Evolutionary conservation across 2,888 invertebrate genomes (phyloP).

Genomic region (Megamerina dolium): DNA sequence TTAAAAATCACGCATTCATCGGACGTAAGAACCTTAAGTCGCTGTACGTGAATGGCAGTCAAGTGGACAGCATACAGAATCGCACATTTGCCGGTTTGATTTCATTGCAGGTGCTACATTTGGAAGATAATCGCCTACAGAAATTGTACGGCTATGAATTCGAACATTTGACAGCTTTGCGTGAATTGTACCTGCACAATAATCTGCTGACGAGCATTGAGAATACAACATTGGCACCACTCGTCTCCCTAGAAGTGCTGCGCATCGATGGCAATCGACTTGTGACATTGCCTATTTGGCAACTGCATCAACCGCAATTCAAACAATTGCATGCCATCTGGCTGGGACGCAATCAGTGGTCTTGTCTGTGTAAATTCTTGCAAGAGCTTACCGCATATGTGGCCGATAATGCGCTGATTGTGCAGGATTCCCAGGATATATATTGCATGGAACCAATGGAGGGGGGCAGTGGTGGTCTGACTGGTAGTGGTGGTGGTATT

Average conservation of each 20-base stretch:
- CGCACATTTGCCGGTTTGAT: constrained; percentile 84
- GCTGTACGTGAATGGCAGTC: constrained; percentile 79
- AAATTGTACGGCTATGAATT: constrained; percentile 82
- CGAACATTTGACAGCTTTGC: constrained; percentile 71
- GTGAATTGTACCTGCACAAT: constrained; percentile 79
- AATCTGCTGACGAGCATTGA: constrained; percentile 74
- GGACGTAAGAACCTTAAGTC: constrained; percentile 85
- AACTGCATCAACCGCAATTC: constrained; percentile 48
- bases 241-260: constrained; percentile 74
- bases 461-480: constrained; percentile 7
- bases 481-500: too few relatives aligned
- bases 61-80: constrained; percentile 80
- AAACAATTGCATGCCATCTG: constrained; percentile 47
- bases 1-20: constrained; percentile 87
- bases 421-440: constrained; percentile 73
- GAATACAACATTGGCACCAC: constrained; percentile 71
- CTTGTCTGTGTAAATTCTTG: constrained; percentile 84
- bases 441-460: constrained; percentile 63
- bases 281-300: constrained; percentile 78
- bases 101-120: constrained; percentile 73
- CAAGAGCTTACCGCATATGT: constrained; percentile 80
- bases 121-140: constrained; percentile 76
- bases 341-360: constrained; percentile 81
- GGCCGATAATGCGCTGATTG: constrained; percentile 73
- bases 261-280: constrained; percentile 80